Evolutionary conservation across 23 tunicate species (phyloP).

Genomic region (Ascidia mentula): DNA sequence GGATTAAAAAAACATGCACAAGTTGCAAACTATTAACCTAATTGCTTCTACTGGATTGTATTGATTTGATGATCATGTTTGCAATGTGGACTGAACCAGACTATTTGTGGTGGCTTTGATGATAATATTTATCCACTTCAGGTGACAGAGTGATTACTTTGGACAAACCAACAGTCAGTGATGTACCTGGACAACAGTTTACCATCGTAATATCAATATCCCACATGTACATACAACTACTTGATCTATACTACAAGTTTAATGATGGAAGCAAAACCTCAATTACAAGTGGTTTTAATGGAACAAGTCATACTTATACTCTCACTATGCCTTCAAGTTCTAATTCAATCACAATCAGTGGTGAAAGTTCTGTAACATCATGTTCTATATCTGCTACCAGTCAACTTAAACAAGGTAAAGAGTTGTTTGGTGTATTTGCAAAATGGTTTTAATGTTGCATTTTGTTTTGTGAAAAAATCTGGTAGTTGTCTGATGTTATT

Average conservation of each 20-base stretch:
- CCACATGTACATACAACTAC: neutral
- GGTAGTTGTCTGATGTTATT: too few species aligned
- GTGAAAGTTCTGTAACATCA: neutral
- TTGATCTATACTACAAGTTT: neutral
- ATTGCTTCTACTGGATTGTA: too few species aligned
- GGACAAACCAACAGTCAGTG: neutral
- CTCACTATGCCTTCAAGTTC: neutral
- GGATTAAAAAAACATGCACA: too few species aligned
- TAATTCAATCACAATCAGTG: neutral
- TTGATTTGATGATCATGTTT: too few species aligned
- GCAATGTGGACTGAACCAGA: too few species aligned
- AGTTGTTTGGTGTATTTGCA: too few species aligned
- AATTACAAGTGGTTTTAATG: neutral
- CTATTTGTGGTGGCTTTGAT: too few species aligned
- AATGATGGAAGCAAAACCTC: neutral
- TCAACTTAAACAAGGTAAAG: conserved; percentile 6
- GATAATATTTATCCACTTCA: too few species aligned
- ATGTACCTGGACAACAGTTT: neutral
- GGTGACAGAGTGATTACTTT: neutral
- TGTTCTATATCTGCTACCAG: neutral
- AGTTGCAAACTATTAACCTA: too few species aligned
- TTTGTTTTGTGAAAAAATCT: too few species aligned
- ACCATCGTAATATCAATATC: neutral
- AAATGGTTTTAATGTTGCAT: too few species aligned
- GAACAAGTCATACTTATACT: neutral